Conservation (phyloP, 1,140 invertebrate genomes). For the Zophobas atratus region DNA sequence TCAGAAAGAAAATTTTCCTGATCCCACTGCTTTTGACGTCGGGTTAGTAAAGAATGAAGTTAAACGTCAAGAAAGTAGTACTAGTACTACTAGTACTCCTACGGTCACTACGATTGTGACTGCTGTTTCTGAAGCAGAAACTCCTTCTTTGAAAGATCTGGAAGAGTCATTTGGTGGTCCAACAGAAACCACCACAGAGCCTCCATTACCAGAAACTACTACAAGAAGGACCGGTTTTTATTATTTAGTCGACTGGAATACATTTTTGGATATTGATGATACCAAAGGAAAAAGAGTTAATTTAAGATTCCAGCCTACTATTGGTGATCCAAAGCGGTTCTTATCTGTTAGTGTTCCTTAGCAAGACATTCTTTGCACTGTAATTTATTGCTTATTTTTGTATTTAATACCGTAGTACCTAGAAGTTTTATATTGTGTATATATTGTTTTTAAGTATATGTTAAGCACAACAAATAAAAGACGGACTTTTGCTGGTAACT, state of each 20-base stretch:
- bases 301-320: constrained; percentile 83
- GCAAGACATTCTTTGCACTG: background rate
- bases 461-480: too few species aligned
- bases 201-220: constrained; percentile 63
- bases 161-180: constrained; percentile 84
- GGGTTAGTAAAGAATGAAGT: constrained; percentile 63
- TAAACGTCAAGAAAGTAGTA: constrained; percentile 64
- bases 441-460: too few species aligned
- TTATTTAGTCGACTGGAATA: constrained; percentile 88
- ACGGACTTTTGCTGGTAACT: too few species aligned
- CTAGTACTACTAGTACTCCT: constrained; percentile 53
- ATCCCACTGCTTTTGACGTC: constrained; percentile 59
- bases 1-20: constrained; percentile 59
- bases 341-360: constrained; percentile 70
- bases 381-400: constrained; percentile 35
- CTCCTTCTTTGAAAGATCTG: constrained; percentile 76
- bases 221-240: constrained; percentile 83
- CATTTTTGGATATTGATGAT: constrained; percentile 84
- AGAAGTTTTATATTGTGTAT: too few species aligned
- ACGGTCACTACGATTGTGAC: constrained; percentile 61
- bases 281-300: constrained; percentile 84
- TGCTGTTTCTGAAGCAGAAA: constrained; percentile 63
- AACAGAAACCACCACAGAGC: constrained; percentile 63
- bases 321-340: constrained; percentile 84
- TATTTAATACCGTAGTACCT: constrained; percentile 14